Evolutionary conservation across 35 echinoderm and acorn worm species (phyloP).

Genomic region (Acanthaster planci): DNA sequence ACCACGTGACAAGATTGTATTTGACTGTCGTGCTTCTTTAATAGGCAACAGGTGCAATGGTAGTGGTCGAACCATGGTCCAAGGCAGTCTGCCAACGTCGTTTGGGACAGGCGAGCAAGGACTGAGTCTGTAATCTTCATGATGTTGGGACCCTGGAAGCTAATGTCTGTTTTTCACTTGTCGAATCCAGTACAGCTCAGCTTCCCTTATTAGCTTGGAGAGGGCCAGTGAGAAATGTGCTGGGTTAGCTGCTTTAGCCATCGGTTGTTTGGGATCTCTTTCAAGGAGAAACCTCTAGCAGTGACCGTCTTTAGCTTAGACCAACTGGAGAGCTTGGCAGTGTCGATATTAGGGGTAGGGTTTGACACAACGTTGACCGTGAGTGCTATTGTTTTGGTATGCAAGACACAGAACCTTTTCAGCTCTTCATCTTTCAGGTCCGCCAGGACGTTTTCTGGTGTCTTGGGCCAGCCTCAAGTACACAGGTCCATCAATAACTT

Average conservation of each 20-base stretch:
- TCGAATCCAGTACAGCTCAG: constrained; percentile 74
- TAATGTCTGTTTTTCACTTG: constrained; percentile 65
- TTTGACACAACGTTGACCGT: too few species aligned
- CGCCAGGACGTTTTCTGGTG: constrained; percentile 49
- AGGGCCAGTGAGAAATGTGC: too few species aligned
- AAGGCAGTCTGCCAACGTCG: too few species aligned
- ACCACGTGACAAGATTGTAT: too few species aligned
- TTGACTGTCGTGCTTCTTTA: too few species aligned
- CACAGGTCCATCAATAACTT: constrained; percentile 26
- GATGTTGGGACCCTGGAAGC: constrained; percentile 64
- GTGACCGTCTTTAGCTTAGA: constrained; percentile 31
- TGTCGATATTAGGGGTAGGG: too few species aligned
- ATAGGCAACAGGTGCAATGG: too few species aligned
- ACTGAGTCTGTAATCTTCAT: too few species aligned
- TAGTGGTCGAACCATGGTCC: too few species aligned
- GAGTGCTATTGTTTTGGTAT: too few species aligned
- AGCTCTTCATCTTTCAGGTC: constrained; percentile 43
- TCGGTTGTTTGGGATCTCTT: constrained; percentile 14
- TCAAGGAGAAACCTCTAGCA: constrained; percentile 12
- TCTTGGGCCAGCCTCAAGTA: constrained; percentile 61
- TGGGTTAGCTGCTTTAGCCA: constrained; percentile 60
- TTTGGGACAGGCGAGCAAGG: too few species aligned
- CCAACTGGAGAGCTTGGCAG: constrained; percentile 43
- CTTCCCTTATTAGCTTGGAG: constrained; percentile 47
- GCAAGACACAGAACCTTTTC: too few species aligned